These are phyloP conservation scores for Denticeps clupeoides DNA, from an alignment of 2,797 vertebrate species.

Conservation along the genomic window DNA sequence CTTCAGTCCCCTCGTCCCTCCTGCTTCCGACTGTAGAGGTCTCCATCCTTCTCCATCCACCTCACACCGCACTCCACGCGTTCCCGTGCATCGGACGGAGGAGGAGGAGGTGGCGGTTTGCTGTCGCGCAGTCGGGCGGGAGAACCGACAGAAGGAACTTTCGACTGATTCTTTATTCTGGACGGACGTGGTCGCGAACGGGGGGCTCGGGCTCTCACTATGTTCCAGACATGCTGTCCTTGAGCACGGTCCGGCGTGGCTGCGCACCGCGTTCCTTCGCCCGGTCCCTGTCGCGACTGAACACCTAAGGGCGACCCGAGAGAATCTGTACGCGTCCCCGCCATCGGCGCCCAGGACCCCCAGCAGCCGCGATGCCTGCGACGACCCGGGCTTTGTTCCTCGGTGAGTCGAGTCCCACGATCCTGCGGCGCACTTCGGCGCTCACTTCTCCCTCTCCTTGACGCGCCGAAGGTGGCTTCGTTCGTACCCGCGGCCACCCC, in stretches of 20 bases:
- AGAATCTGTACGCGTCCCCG: conserved; percentile 50
- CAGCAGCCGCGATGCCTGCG: conserved; percentile 60
- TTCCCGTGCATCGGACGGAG: conserved; percentile 42
- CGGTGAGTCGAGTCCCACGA: conserved; percentile 56
- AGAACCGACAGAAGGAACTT: conserved; percentile 54
- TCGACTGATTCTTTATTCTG: conserved; percentile 49
- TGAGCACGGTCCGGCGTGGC: conserved; percentile 48
- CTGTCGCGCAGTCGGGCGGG: conserved; percentile 26
- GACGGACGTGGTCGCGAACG: conserved; percentile 39
- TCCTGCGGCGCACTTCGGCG: conserved; percentile 6
- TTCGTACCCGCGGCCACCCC: too few relatives aligned
- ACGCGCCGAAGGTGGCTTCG: too few relatives aligned
- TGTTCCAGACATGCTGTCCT: conserved; percentile 50
- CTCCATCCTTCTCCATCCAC: conserved; percentile 69
- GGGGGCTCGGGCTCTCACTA: conserved; percentile 37
- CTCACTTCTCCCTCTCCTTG: too few relatives aligned
- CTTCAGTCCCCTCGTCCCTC: background rate
- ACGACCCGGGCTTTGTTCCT: conserved; percentile 57
- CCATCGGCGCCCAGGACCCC: conserved; percentile 41
- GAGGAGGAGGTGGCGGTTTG: conserved; percentile 39
- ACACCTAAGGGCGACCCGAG: conserved; percentile 45
- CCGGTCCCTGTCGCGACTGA: conserved; percentile 34
- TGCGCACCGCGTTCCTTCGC: conserved; percentile 32
- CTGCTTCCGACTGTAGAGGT: conserved; percentile 59
- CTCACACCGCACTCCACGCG: conserved; percentile 21